phyloP scores from a whole-genome alignment of 1,140 invertebrate species.

The Sminthurinus signatus region DNA sequence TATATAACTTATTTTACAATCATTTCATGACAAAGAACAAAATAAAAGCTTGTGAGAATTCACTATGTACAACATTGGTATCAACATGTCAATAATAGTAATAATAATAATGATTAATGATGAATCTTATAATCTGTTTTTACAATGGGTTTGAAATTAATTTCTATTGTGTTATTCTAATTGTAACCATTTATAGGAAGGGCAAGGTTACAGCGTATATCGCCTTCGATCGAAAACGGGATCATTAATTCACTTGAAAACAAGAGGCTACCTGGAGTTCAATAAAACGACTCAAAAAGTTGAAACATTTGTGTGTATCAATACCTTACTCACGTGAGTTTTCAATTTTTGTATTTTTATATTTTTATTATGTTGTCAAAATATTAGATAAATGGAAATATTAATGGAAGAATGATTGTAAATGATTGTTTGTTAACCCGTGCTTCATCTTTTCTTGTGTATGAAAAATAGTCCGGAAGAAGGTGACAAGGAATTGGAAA shows the following conservation, averaged over 20 bases:
- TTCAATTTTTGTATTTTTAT: not conserved
- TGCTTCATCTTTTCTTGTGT: no score
- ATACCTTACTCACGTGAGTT: conserved; percentile 64
- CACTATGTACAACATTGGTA: no score
- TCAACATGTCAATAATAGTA: no score
- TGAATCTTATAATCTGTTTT: no score
- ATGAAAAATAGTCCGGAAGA: conserved; percentile 36
- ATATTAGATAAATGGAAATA: not conserved
- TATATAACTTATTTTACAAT: no score
- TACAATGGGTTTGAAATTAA: no score
- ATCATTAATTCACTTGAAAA: conserved; percentile 69
- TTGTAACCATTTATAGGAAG: no score
- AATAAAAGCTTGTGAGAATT: no score
- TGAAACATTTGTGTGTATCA: conserved; percentile 75
- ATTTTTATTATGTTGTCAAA: conserved; percentile 1
- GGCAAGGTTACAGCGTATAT: conserved; percentile 71
- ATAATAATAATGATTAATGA: no score
- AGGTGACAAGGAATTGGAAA: conserved; percentile 41
- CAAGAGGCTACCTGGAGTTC: conserved; percentile 68
- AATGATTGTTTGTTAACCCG: not conserved
- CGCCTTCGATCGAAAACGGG: conserved; percentile 68
- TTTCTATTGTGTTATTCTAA: no score
- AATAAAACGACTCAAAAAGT: conserved; percentile 62
- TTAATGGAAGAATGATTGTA: not conserved
- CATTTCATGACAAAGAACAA: no score